phyloP scores from a whole-genome alignment of 2,797 vertebrate species.

The Cuniculus paca region DNA sequence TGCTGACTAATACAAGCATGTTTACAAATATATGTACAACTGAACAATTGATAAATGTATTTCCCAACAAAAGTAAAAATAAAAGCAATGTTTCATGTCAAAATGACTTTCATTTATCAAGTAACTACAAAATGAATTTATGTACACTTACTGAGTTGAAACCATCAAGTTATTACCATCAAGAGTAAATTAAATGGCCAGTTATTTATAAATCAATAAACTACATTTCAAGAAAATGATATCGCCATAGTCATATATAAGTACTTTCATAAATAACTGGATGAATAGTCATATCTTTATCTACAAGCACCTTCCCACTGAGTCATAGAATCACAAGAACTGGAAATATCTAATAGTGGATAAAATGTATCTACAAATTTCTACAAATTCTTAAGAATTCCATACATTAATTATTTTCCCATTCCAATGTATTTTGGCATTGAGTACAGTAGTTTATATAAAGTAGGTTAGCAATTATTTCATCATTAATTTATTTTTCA shows the following conservation, averaged over 20 bases:
- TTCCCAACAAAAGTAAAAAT: not conserved
- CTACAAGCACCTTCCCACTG: not conserved
- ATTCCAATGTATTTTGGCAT: not conserved
- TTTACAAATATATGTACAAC: not conserved
- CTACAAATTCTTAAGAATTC: not conserved
- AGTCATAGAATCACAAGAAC: not conserved
- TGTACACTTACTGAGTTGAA: not conserved
- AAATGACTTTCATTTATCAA: not conserved
- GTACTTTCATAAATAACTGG: not conserved
- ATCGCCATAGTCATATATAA: not conserved
- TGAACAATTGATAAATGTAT: not conserved
- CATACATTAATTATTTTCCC: not conserved
- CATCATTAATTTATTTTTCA: constrained; percentile 16
- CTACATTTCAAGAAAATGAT: not conserved
- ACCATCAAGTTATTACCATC: not conserved
- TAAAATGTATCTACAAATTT: not conserved
- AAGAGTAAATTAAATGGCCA: not conserved
- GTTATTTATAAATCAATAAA: not conserved
- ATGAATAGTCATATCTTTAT: not conserved
- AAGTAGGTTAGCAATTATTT: not conserved
- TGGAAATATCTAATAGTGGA: not conserved
- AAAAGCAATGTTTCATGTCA: not conserved
- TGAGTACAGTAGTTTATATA: not conserved
- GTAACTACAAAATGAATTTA: not conserved
- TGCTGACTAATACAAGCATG: not conserved